phyloP scores from a whole-genome alignment of 92 coral and sea anemone species.

The Paramuricea clavata region DNA sequence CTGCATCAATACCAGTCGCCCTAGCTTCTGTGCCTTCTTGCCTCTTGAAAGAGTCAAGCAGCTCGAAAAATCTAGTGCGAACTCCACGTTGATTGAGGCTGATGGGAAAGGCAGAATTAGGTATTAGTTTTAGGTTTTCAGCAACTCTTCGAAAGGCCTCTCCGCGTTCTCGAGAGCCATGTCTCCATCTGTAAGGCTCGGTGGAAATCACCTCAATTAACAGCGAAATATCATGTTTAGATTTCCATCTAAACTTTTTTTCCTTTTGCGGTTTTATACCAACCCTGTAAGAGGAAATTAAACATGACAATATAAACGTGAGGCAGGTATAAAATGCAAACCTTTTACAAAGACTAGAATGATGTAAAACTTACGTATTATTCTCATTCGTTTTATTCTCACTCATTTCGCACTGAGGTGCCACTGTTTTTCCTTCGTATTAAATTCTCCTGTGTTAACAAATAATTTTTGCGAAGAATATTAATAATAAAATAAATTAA shows the following conservation, averaged over 20 bases:
- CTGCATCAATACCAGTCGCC: conserved; percentile 13
- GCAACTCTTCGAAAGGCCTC: not conserved
- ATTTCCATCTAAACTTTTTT: conserved; percentile 3
- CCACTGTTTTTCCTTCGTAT: too few species aligned
- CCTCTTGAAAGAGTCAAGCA: not conserved
- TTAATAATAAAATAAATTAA: too few species aligned
- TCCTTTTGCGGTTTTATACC: too few species aligned
- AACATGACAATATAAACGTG: too few species aligned
- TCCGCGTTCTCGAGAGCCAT: conserved; percentile 20
- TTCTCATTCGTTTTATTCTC: too few species aligned
- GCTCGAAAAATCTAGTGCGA: conserved; percentile 11
- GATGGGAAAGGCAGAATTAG: not conserved
- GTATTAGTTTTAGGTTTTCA: conserved; percentile 15
- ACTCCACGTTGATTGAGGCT: not conserved
- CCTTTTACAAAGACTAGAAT: too few species aligned
- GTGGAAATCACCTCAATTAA: not conserved
- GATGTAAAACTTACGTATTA: too few species aligned
- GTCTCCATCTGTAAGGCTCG: conserved; percentile 17
- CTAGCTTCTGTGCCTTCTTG: not conserved
- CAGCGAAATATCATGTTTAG: conserved; percentile 8
- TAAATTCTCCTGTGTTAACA: too few species aligned
- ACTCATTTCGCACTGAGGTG: too few species aligned
- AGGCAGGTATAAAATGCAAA: too few species aligned
- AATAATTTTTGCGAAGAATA: too few species aligned
- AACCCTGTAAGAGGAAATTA: too few species aligned